A percentile compares a stretch with the other conserved stretches of the same genome.
phyloP scores from a whole-genome alignment of 53 echinoderm and acorn worm species.

The Luidia sarsii region DNA sequence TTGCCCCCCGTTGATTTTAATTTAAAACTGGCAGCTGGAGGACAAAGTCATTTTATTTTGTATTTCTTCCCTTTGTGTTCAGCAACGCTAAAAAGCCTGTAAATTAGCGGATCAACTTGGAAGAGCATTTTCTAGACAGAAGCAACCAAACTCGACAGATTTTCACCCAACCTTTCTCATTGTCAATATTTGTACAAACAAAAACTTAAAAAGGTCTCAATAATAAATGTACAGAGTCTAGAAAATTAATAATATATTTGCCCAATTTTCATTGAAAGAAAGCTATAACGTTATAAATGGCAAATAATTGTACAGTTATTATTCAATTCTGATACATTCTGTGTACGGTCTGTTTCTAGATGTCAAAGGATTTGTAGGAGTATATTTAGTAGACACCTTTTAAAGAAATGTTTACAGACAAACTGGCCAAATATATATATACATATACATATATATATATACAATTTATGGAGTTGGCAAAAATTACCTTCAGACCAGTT shows the following conservation, averaged over 20 bases:
- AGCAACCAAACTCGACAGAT: neutral
- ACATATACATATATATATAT: too few species aligned
- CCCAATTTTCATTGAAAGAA: conserved; percentile 36
- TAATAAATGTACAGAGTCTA: conserved; percentile 34
- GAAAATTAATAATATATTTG: conserved; percentile 42
- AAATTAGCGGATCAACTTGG: neutral
- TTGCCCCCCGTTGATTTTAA: neutral
- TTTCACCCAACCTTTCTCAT: conserved; percentile 15
- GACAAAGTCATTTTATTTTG: neutral
- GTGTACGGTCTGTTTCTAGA: conserved; percentile 39
- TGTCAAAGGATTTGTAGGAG: conserved; percentile 12
- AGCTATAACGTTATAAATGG: conserved; percentile 32
- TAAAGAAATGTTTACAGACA: neutral
- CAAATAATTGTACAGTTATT: conserved; percentile 49
- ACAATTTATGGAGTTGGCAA: neutral
- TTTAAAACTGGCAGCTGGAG: conserved; percentile 27
- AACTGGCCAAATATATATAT: too few species aligned
- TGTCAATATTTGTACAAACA: conserved; percentile 40
- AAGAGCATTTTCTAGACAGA: neutral
- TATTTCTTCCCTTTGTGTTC: too few species aligned
- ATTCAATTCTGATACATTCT: conserved; percentile 40
- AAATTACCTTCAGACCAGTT: conserved; percentile 25
- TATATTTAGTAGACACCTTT: neutral
- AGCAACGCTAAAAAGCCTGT: conserved; percentile 13
- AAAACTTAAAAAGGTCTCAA: neutral